Conservation (phyloP, 2,113 vertebrate species). For the Odobenus rosmarus region DNA sequence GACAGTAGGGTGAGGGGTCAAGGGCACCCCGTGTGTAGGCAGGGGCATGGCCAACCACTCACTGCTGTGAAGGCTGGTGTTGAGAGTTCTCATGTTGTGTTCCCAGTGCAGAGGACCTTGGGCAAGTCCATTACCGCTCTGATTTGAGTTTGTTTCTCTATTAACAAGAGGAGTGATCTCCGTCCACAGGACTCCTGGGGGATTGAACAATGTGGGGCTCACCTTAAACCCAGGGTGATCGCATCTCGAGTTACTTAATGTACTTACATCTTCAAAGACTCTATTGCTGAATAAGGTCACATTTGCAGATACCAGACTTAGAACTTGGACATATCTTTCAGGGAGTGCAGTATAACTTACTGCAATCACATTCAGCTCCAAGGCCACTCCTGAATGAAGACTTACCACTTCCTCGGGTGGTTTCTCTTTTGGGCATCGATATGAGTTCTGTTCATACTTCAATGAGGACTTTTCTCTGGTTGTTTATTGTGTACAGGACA, state of each 20-base stretch:
- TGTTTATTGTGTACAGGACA: too few species aligned
- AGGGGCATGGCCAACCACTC: neutral
- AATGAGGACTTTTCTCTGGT: neutral
- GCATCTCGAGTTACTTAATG: neutral
- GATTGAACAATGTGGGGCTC: neutral
- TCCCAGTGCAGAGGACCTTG: neutral
- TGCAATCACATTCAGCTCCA: accelerated
- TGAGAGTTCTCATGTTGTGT: neutral
- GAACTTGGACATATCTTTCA: neutral
- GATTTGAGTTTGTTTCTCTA: neutral
- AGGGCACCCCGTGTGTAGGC: neutral
- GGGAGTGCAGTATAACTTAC: neutral
- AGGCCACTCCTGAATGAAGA: neutral
- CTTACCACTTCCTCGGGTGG: accelerated
- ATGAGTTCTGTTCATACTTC: neutral
- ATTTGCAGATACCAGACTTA: neutral
- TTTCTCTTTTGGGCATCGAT: too few species aligned
- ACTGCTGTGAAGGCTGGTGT: too few species aligned
- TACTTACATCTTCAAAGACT: neutral
- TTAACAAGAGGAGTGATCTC: neutral
- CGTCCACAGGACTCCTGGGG: neutral
- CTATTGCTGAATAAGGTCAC: neutral
- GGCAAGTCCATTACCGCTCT: neutral
- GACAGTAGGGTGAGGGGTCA: neutral
- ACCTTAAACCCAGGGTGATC: neutral